Evolutionary conservation across 2,888 invertebrate species (phyloP).

Genomic region (Synergus umbraculus): DNA sequence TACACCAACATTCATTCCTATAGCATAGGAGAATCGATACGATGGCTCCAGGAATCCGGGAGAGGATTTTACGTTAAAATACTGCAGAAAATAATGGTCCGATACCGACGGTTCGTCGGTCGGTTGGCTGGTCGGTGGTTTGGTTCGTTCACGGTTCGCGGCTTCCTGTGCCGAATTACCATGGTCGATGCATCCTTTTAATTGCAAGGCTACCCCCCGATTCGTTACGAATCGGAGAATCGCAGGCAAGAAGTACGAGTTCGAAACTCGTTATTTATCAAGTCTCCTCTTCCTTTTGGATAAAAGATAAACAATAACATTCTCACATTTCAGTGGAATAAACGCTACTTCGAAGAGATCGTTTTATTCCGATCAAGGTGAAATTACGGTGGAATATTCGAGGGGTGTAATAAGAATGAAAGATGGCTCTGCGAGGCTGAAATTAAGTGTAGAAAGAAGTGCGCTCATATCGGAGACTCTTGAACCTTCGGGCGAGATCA

Average conservation of each 20-base stretch:
- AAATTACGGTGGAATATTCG: constrained; percentile 58
- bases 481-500: neutral
- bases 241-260: constrained; percentile 25
- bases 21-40: constrained; percentile 68
- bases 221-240: constrained; percentile 52
- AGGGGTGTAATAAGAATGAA: constrained; percentile 60
- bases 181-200: constrained; percentile 65
- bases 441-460: constrained; percentile 59
- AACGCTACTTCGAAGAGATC: neutral
- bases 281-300: neutral
- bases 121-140: constrained; percentile 32
- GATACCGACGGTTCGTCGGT: constrained; percentile 55
- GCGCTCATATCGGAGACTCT: constrained; percentile 5
- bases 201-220: constrained; percentile 60
- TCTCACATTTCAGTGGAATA: neutral
- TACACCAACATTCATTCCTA: constrained; percentile 52
- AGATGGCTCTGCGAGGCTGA: constrained; percentile 57
- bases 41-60: constrained; percentile 69
- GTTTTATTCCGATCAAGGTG: constrained; percentile 13
- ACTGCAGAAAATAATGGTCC: constrained; percentile 68
- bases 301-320: neutral
- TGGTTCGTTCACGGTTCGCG: constrained; percentile 49
- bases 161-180: constrained; percentile 60
- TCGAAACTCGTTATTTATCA: constrained; percentile 32
- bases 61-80: constrained; percentile 71